Base-by-base conservation (phyloP, 2,888 invertebrate species). In the Argyra leucocephala region DNA sequence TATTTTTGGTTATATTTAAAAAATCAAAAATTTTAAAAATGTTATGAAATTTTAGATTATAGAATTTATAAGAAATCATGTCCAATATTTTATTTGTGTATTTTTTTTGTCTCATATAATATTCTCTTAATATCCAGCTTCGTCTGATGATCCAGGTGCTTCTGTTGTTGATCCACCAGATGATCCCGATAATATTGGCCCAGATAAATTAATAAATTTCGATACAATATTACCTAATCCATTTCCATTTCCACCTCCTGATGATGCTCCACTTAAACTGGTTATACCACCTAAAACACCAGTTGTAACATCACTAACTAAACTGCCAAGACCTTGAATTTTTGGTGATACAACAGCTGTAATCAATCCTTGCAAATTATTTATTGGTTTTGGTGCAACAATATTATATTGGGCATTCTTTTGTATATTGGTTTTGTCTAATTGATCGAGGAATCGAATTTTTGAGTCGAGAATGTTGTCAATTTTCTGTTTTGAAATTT, bases 391-490 rank as follows among this genome's bases (percentile, higher is more conserved):
- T n/a, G 87, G 88, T 15, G 84, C 73, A 73, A 86, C 86, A 73
- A 91, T 91, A 62, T 88, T 87, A 75, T 86, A 88, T 73, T 87
- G 87, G 70, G 84, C 85, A 78, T 91, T 91, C 78, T 91, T 86
- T 72, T 84, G 88, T 71, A 88, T 85, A 79, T 91, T 91, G 70
- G 86, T 79, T 64, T 82, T 83, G 78, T 91, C 91, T 75, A 91
- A 78, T 63, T 85, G 84, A 65, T 84, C 82, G 67, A 91, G 82
- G 72, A 87, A 84, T 37, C 84, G 83, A 57, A 90, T 91, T 80
- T 91, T 91, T 63, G 89, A 85, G 74, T 91, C 91, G 80, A 91
- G 83, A 79, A 90, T 84, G 69, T 87, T 86, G 81, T 91, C 90
- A 82, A 91, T 84, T 88, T 91, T 91, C 91, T 91, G 69, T 57